Percentiles rank a stretch among this genome's conserved stretches.
Conservation (phyloP, 1,140 invertebrate species). For the Pectinophora gossypiella region DNA sequence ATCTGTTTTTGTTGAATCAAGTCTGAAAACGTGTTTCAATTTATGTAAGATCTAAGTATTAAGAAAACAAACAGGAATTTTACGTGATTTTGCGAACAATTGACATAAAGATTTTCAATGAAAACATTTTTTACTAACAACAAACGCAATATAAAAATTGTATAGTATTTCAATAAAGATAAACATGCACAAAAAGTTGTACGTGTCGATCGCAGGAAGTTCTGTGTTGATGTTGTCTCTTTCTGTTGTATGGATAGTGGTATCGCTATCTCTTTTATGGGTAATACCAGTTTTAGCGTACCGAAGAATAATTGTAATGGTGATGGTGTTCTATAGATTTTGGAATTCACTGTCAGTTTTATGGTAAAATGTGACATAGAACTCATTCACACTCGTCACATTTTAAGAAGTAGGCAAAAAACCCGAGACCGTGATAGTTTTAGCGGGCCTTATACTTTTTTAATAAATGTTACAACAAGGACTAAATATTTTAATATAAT, state of each 20-base stretch:
- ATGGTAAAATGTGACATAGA: too few relatives aligned
- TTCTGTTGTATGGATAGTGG: constrained; percentile 11
- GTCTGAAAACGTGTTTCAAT: too few relatives aligned
- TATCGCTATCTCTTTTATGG: constrained; percentile 3
- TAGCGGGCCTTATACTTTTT: too few relatives aligned
- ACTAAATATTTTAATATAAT: too few relatives aligned
- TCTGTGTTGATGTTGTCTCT: constrained; percentile 18
- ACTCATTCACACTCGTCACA: too few relatives aligned
- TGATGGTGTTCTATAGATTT: constrained; percentile 21
- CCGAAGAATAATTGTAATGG: constrained; percentile 31
- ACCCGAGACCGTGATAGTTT: too few relatives aligned
- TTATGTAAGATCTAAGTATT: too few relatives aligned
- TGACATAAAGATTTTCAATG: neutral
- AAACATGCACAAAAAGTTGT: constrained; percentile 25
- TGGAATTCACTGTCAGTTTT: constrained; percentile 2
- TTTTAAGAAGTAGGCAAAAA: too few relatives aligned
- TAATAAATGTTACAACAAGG: too few relatives aligned
- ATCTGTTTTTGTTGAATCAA: too few relatives aligned
- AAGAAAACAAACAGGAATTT: too few relatives aligned
- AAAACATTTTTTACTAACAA: neutral
- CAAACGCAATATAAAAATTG: neutral
- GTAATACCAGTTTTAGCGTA: constrained; percentile 47
- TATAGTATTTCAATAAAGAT: constrained; percentile 21
- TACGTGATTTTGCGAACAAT: neutral
- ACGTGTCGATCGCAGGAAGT: constrained; percentile 37